phyloP scores from a whole-genome alignment of 2,797 vertebrate genomes.

The Enteromius afrohamiltoni region DNA sequence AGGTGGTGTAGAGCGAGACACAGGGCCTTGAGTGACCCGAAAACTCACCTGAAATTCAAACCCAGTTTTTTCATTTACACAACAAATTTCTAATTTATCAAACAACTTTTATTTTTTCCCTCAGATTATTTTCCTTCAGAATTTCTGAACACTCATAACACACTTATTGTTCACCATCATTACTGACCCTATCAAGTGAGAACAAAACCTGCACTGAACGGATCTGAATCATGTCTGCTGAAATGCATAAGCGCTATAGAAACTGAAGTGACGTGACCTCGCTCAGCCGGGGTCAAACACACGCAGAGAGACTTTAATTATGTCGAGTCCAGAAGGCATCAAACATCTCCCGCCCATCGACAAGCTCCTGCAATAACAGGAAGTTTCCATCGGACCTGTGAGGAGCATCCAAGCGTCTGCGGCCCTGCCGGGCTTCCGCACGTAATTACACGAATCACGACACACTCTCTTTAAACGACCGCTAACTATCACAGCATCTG shows the following conservation, averaged over 20 bases:
- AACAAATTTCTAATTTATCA: no score
- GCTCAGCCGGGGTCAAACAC: slow-evolving; percentile 29
- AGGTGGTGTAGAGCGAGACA: neutral
- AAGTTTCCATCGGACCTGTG: slow-evolving; percentile 65
- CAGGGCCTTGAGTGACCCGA: no score
- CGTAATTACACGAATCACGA: slow-evolving; percentile 64
- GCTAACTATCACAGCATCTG: neutral
- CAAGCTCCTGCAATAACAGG: slow-evolving; percentile 73
- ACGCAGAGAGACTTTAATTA: slow-evolving; percentile 53
- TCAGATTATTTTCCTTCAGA: no score
- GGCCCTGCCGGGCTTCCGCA: slow-evolving; percentile 60
- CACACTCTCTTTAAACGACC: neutral
- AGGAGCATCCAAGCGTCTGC: slow-evolving; percentile 64
- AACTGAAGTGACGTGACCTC: neutral
- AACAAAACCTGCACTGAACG: neutral
- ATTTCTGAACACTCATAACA: neutral
- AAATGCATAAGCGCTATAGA: no score
- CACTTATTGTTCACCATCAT: neutral
- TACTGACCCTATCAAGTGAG: neutral
- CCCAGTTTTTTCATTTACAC: no score
- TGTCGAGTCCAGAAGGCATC: slow-evolving; percentile 68
- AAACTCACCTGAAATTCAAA: no score
- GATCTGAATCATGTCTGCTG: neutral
- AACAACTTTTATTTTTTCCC: no score
- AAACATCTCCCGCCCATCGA: slow-evolving; percentile 69